phyloP scores from a whole-genome alignment of 1,140 invertebrate genomes.

The Protaetia brevitarsis region DNA sequence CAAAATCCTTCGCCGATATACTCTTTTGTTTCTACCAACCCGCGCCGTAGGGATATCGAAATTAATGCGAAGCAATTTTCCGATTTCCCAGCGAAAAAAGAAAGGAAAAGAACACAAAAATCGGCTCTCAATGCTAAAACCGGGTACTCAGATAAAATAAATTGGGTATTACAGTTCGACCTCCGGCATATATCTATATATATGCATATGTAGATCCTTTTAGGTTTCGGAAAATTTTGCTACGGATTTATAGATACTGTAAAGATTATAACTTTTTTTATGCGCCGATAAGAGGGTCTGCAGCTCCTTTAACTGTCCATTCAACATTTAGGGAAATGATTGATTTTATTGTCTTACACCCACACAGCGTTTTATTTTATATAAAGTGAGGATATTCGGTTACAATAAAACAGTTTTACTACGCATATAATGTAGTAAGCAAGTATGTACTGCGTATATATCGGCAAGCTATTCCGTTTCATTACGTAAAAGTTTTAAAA shows the following conservation, averaged over 20 bases:
- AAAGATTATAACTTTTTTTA: not conserved
- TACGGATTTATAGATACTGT: not conserved
- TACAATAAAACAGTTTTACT: too few relatives aligned
- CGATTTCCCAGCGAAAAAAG: not conserved
- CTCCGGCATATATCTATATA: not conserved
- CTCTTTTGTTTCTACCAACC: not conserved
- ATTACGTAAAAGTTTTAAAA: too few relatives aligned
- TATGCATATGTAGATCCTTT: not conserved
- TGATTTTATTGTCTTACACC: too few relatives aligned
- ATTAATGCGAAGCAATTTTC: not conserved
- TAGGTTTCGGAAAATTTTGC: not conserved
- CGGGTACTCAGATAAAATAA: not conserved
- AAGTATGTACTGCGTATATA: too few relatives aligned
- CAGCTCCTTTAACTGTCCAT: not conserved
- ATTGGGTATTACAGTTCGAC: not conserved
- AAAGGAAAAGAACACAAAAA: not conserved
- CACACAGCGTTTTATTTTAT: too few relatives aligned
- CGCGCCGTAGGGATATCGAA: not conserved
- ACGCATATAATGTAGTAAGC: too few relatives aligned
- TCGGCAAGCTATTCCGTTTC: too few relatives aligned
- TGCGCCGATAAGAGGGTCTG: too few relatives aligned
- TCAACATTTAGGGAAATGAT: not conserved
- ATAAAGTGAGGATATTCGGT: too few relatives aligned
- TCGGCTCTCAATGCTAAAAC: not conserved
- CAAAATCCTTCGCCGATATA: too few relatives aligned